Percentiles rank a stretch among this genome's conserved stretches.
Conservation (phyloP, 64 coral and sea anemone species). For the Actinia equina region DNA sequence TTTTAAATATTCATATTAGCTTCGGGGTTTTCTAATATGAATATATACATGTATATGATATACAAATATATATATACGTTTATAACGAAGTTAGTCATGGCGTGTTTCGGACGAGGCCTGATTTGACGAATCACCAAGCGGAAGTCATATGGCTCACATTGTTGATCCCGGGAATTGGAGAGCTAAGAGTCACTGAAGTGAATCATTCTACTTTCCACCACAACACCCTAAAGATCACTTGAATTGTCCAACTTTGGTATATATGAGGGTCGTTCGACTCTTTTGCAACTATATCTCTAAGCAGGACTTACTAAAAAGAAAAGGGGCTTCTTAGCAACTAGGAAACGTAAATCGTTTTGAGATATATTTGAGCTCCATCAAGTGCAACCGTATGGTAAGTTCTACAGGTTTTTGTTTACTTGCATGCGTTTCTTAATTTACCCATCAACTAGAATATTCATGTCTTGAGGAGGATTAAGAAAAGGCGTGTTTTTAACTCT, state of each 20-base stretch:
- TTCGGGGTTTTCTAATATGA: not conserved
- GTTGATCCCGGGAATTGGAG: not conserved
- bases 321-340: not conserved
- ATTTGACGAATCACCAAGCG: not conserved
- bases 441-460: not conserved
- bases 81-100: not conserved
- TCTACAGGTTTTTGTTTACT: not conserved
- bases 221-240: not conserved
- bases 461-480: not conserved
- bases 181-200: not conserved
- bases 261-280: not conserved
- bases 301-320: not conserved
- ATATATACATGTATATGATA: not conserved
- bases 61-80: no score
- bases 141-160: not conserved
- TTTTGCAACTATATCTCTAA: not conserved
- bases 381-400: not conserved
- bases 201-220: not conserved
- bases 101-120: not conserved
- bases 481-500: not conserved
- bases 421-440: not conserved
- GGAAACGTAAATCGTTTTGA: not conserved
- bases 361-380: not conserved
- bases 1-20: not conserved
- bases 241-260: not conserved